Evolutionary conservation across 2,797 vertebrate species (phyloP).

Genomic region (Acanthurus lineatus): DNA sequence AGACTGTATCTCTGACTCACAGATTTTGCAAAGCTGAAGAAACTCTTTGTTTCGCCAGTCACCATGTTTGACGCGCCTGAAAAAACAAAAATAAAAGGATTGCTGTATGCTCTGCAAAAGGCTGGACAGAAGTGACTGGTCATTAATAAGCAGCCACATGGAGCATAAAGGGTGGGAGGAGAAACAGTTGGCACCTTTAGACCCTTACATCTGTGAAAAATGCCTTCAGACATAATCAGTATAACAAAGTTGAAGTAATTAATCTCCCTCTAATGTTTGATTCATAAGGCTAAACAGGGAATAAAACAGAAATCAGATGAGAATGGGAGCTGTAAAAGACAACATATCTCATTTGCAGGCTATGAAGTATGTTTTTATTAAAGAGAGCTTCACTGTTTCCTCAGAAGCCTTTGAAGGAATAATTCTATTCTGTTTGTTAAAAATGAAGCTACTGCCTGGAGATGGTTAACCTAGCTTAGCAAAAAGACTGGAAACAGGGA

Average conservation of each 20-base stretch:
- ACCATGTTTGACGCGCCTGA: constrained; percentile 99
- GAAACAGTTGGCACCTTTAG: constrained; percentile 53
- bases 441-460: neutral
- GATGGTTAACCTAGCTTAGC: neutral
- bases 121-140: constrained; percentile 51
- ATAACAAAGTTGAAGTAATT: constrained; percentile 49
- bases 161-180: constrained; percentile 40
- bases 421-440: neutral
- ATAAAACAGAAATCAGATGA: constrained; percentile 38
- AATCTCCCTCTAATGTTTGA: constrained; percentile 54
- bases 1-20: constrained; percentile 86
- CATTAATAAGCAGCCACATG: constrained; percentile 48
- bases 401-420: neutral
- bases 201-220: constrained; percentile 53
- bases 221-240: constrained; percentile 51
- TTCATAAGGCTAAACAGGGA: constrained; percentile 41
- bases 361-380: constrained; percentile 24
- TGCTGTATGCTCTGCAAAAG: constrained; percentile 53
- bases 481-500: neutral
- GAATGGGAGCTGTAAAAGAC: constrained; percentile 30
- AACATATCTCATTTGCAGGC: constrained; percentile 40
- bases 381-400: constrained; percentile 11
- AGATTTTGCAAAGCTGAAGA: constrained; percentile 99
- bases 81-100: constrained; percentile 80
- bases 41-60: constrained; percentile 99